These are phyloP conservation scores for Neocrepidodera transversa DNA, from an alignment of 2,888 invertebrate species.

Conservation along the genomic window DNA sequence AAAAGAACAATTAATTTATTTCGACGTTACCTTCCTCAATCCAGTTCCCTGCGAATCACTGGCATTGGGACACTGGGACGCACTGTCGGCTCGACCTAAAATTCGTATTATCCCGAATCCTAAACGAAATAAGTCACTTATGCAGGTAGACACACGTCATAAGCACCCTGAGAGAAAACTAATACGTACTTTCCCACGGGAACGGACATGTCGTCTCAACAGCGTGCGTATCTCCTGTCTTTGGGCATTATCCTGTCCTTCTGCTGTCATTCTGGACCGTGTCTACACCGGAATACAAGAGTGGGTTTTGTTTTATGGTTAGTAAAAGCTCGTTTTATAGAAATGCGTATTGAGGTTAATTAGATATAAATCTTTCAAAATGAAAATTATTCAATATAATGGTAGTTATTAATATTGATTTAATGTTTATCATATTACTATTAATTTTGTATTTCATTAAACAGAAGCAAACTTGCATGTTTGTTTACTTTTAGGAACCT, in stretches of 20 bases:
- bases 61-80: no score
- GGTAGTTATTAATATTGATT: no score
- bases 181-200: slow-evolving; percentile 18
- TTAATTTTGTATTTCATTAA: no score
- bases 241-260: slow-evolving; percentile 16
- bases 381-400: no score
- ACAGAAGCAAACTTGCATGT: no score
- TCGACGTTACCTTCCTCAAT: no score
- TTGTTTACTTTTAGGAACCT: no score
- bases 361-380: no score
- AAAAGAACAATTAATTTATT: no score
- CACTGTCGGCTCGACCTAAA: background rate
- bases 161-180: slow-evolving; percentile 1
- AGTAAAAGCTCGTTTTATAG: background rate
- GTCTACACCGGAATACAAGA: background rate
- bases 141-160: slow-evolving; percentile 8
- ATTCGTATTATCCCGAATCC: background rate
- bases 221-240: slow-evolving; percentile 5
- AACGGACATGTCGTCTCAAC: slow-evolving; percentile 1
- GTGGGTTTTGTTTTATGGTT: background rate
- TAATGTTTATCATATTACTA: no score
- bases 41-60: no score
- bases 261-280: background rate
- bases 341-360: no score
- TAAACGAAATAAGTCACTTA: slow-evolving; percentile 7